Percentiles rank a stretch among this genome's conserved stretches.
phyloP scores from a whole-genome alignment of 2,113 vertebrate species.

The Brachyhypopomus occidentalis region DNA sequence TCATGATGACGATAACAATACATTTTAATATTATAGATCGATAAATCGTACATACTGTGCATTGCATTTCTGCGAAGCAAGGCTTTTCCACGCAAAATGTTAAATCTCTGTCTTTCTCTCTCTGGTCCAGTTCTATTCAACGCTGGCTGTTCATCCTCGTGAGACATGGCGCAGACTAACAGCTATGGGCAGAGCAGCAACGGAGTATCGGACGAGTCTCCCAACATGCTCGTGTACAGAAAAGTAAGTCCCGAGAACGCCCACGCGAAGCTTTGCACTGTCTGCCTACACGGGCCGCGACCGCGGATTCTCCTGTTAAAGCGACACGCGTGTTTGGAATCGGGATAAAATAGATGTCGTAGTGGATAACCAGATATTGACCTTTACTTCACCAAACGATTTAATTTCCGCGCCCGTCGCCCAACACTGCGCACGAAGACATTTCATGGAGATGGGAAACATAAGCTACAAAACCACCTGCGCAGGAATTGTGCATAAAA shows the following conservation, averaged over 20 bases:
- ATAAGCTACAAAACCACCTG: no score
- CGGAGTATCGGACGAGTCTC: conserved; percentile 84
- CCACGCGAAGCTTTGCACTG: no score
- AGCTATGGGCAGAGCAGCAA: conserved; percentile 82
- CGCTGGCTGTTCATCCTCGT: conserved; percentile 53
- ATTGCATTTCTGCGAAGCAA: background rate
- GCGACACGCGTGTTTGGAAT: no score
- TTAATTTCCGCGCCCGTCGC: no score
- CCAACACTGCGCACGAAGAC: no score
- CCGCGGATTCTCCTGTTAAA: no score
- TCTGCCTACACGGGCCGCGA: no score
- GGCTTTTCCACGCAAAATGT: background rate
- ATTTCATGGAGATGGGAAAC: no score
- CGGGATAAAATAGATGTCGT: no score
- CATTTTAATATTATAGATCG: background rate
- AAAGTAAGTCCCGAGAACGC: conserved; percentile 75
- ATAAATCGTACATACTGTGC: no score
- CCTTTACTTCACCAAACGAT: no score
- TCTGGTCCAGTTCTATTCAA: conserved; percentile 32
- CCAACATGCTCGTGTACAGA: conserved; percentile 89
- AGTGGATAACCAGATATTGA: no score
- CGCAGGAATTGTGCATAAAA: background rate
- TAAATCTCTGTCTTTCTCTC: background rate
- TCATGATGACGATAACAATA: background rate
- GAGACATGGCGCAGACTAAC: conserved; percentile 85